Base-by-base conservation (phyloP, 2,797 vertebrate genomes). In the Mallotus villosus region DNA sequence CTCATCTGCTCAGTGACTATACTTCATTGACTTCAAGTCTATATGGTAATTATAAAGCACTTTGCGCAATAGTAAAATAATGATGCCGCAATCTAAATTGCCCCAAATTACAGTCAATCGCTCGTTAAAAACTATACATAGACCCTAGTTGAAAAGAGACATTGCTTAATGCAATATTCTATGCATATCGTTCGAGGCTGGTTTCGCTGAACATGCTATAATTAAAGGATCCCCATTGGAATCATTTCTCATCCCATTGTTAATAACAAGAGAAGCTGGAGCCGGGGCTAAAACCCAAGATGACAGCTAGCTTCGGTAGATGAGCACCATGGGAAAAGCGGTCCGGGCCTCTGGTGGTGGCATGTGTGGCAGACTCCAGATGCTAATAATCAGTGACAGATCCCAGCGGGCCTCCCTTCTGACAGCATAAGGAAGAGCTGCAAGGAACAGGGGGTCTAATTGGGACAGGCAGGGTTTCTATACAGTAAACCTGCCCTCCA, bases 391-490 rank as follows among this genome's bases (percentile, higher is more conserved):
- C 19, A n/a, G 70, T 70, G 71, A 76, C 66, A 78, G 49, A 60
- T 24, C 81, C 78, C 78, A 1, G 0, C 49, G 78, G 84, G 65
- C 61, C 78, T 72, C 32, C 41, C 22, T 11, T 72, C 71, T 0
- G 69, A 76, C 77, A 75, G 78, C 64, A 74, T 72, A 68, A 77
- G 69, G 58, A 67, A 81, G 60, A 61, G 72, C 68, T 64, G 16
- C 73, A 46, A 75, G 51, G 59, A 80, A 72, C 62, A 68, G 77
- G 77, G 77, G 80, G 76, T 81, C 82, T 83, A 84, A 90, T 90
- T 85, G 87, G 74, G 68, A 63, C 34, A 24, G 22, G 14, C 76
- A 2, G 70, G 62, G 77, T 80, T 78, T 81, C 82, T 78, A 86
- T 73, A 74, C 78, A 63, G 71, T 63, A 63, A 59, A 73, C 60